phyloP scores from a whole-genome alignment of 1,140 invertebrate species.

The Drosophila obscura region DNA sequence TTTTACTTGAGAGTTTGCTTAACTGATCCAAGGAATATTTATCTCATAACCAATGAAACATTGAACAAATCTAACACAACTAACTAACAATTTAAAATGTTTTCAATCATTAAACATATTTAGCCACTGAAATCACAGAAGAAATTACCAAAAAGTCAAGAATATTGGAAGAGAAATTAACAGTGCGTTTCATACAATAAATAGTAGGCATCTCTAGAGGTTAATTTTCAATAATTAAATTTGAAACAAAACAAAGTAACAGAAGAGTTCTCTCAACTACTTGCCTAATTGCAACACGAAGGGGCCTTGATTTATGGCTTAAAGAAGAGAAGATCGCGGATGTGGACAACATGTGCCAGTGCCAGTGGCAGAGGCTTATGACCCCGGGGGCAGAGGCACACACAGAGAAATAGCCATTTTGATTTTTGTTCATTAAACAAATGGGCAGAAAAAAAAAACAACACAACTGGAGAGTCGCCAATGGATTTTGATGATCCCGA shows the following conservation, averaged over 20 bases:
- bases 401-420: slow-evolving; percentile 44
- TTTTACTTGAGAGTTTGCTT: no score
- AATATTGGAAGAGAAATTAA: no score
- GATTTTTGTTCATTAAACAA: slow-evolving; percentile 58
- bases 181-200: no score
- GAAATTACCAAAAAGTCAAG: no score
- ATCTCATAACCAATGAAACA: not conserved
- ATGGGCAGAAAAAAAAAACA: slow-evolving; percentile 38
- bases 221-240: slow-evolving; percentile 21
- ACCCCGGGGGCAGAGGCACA: not conserved
- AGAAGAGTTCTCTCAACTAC: slow-evolving; percentile 32
- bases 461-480: not conserved
- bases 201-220: no score
- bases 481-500: slow-evolving; percentile 11
- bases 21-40: slow-evolving; percentile 9
- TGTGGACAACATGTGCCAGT: slow-evolving; percentile 48
- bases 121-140: no score
- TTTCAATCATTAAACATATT: no score
- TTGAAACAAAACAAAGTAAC: slow-evolving; percentile 18
- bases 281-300: slow-evolving; percentile 42
- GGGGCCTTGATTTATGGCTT: slow-evolving; percentile 54
- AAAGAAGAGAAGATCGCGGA: slow-evolving; percentile 18
- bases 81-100: no score
- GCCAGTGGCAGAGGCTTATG: slow-evolving; percentile 1
- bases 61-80: no score